Base-by-base conservation (phyloP, 1,140 invertebrate genomes). In the Zaprionus kolodkinae region DNA sequence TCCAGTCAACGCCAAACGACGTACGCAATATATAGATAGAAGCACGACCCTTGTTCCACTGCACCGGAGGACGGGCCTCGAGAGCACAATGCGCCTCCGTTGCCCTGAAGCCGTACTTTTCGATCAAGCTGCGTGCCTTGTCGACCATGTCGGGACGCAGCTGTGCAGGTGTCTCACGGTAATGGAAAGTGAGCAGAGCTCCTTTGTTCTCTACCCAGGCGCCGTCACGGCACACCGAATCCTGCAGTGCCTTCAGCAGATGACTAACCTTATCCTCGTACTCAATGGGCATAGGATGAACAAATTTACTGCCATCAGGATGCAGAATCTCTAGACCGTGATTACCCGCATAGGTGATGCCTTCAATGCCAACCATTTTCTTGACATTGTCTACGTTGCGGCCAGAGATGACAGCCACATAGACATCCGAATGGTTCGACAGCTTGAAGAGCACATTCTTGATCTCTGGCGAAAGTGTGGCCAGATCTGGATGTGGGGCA, bases 161-260 rank as follows among this genome's bases (percentile, higher is more conserved):
- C 56, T 95, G 94, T 56, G 94, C 80, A 3, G 96, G 96, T 0
- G 96, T 96, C 92, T 98, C 97, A 5, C 97, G 95, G 93, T 96
- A 98, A 91, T 98, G 97, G 93, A 97, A 98, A 2, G 97, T 97
- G 21, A 98, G 93, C 1, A 97, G 90, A 0, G 97, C 96, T 11
- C 97, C 97, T 93, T 98, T 98, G 89, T 97, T 97, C 90, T 98
- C 97, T 1, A 98, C 97, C 97, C 97, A 98, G 1, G 97, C 97
- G 33, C 97, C 97, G 78, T 98, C 96, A 75, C 94, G 95, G 85
- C 97, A 97, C 9, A 97, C 96, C 92, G 96, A 96, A 86, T 97
- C 97, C 91, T 97, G 96, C 35, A 98, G 93, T 1, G 95, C 94
- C 87, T 97, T 96, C 75, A 97, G 94, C 13, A 98, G 93, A 48